A percentile compares a stretch with the other conserved stretches of the same genome.
These are phyloP conservation scores for Andrena hattorfiana DNA, from an alignment of 2,888 invertebrate genomes.

Conservation along the genomic window DNA sequence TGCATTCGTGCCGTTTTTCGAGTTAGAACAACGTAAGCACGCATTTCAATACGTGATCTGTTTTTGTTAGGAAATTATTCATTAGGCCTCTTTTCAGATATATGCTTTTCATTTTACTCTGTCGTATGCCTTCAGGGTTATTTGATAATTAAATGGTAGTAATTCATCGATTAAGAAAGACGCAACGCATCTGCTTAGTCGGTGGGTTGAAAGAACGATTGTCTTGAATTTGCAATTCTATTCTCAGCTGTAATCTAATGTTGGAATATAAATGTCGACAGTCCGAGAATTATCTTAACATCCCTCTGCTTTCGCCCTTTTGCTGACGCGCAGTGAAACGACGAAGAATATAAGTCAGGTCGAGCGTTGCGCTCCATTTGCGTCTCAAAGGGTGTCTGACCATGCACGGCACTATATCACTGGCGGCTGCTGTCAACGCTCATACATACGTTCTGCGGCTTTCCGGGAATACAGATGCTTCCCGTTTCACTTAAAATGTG, in stretches of 20 bases:
- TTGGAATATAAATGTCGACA: neutral
- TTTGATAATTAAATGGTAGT: no score
- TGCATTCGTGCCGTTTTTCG: neutral
- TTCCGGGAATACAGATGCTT: neutral
- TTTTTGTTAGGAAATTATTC: neutral
- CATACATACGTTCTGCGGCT: slow-evolving; percentile 5
- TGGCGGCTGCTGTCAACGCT: neutral
- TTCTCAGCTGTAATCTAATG: no score
- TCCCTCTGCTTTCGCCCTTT: neutral
- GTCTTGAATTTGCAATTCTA: no score
- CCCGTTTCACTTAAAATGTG: slow-evolving; percentile 5
- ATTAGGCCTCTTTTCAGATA: no score
- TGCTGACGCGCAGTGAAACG: neutral
- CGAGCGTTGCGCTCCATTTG: slow-evolving; percentile 47
- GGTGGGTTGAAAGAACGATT: no score
- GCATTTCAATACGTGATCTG: neutral
- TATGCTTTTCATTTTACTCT: no score
- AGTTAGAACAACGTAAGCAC: neutral
- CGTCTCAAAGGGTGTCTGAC: slow-evolving; percentile 44
- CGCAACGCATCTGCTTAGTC: no score
- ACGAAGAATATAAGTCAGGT: slow-evolving; percentile 23
- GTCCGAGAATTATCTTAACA: slow-evolving; percentile 43
- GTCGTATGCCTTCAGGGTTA: no score
- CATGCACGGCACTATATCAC: slow-evolving; percentile 27
- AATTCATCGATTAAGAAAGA: no score